phyloP scores from a whole-genome alignment of 2,113 vertebrate species.

The Mesocricetus auratus region DNA sequence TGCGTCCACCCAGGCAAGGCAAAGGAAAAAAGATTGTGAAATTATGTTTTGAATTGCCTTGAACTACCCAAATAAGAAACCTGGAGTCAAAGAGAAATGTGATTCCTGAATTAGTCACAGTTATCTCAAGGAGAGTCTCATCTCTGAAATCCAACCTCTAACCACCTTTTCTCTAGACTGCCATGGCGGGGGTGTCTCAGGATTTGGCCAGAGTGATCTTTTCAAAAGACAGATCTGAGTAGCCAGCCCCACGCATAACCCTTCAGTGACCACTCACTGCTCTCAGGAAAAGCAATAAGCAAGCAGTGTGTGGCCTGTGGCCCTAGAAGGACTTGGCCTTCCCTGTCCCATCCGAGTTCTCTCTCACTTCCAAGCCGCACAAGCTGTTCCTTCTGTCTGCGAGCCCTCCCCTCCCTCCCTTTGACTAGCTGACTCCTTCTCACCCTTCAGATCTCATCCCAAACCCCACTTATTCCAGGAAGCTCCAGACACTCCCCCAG shows the following conservation, averaged over 20 bases:
- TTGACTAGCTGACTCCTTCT: background rate
- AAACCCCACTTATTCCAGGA: background rate
- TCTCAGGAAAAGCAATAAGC: slow-evolving; percentile 1
- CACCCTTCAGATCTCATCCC: slow-evolving; percentile 2
- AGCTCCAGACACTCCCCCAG: background rate
- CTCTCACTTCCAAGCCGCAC: background rate
- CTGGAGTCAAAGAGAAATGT: slow-evolving; percentile 47
- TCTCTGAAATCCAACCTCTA: slow-evolving; percentile 25
- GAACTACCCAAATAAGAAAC: slow-evolving; percentile 52
- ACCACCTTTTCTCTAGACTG: background rate
- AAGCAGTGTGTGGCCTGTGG: background rate
- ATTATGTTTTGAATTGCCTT: slow-evolving; percentile 66
- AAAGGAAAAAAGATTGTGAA: slow-evolving; percentile 56
- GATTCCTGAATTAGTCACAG: slow-evolving; percentile 59
- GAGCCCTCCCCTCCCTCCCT: background rate
- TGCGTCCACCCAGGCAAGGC: slow-evolving; percentile 71
- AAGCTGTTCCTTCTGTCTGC: background rate
- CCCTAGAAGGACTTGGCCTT: background rate
- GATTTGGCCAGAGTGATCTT: slow-evolving; percentile 4
- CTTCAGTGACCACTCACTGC: background rate
- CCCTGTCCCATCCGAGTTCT: background rate
- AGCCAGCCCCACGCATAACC: background rate
- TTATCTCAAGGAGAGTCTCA: slow-evolving; percentile 53
- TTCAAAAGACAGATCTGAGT: slow-evolving; percentile 22
- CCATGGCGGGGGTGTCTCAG: background rate